Percentiles rank a stretch among this genome's conserved stretches.
Conservation (phyloP, 2,797 vertebrate genomes). For the Aselliscus stoliczkanus region DNA sequence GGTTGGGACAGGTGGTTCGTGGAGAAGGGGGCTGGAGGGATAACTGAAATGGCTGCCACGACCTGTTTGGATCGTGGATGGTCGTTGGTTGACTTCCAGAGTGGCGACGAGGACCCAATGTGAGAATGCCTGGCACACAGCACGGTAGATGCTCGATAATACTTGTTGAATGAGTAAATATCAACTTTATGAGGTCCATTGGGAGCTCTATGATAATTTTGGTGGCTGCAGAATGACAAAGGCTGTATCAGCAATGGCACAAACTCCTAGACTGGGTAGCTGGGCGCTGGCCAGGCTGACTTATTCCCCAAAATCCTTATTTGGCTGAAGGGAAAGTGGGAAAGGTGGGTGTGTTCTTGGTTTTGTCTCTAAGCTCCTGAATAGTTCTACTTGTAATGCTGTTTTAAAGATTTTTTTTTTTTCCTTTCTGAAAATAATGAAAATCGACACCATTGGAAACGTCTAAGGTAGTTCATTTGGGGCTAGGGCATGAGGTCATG, state of each 20-base stretch:
- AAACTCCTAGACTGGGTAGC: no score
- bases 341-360: no score
- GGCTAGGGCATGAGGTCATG: not conserved
- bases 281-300: not conserved
- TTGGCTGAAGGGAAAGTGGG: not conserved
- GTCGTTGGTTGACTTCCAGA: rapidly evolving
- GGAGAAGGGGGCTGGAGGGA: not conserved
- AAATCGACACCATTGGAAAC: not conserved
- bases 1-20: not conserved
- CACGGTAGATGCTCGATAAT: not conserved
- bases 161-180: not conserved
- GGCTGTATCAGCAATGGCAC: not conserved
- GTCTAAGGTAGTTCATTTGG: not conserved
- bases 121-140: not conserved
- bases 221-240: not conserved
- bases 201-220: not conserved
- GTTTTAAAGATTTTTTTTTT: not conserved
- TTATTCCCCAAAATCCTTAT: not conserved
- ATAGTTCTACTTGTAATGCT: not conserved
- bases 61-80: not conserved
- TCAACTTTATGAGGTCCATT: not conserved
- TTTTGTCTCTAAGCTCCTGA: not conserved
- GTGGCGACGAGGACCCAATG: rapidly evolving
- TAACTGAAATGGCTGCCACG: not conserved
- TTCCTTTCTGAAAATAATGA: not conserved